phyloP scores from a whole-genome alignment of 2,797 vertebrate species.

The Tamandua tetradactyla region DNA sequence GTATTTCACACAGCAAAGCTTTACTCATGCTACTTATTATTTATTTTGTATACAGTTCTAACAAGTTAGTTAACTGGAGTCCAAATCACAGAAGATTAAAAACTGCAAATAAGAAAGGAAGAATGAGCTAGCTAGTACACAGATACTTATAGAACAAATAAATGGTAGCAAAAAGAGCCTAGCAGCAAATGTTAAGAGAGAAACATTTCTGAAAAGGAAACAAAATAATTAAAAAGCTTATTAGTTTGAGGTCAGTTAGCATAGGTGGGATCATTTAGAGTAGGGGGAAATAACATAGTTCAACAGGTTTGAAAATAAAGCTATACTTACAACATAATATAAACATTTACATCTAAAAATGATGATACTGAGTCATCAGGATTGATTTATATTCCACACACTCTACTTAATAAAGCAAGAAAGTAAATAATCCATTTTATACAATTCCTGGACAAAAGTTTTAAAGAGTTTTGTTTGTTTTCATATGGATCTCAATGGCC shows the following conservation, averaged over 20 bases:
- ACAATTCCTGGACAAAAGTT: not conserved
- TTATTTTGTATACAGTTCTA: not conserved
- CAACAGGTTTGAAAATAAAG: constrained; percentile 48
- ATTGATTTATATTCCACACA: constrained; percentile 48
- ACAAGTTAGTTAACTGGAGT: not conserved
- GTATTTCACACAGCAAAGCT: not conserved
- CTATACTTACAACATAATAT: not conserved
- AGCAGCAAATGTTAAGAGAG: constrained; percentile 27
- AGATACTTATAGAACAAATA: constrained; percentile 13
- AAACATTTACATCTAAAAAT: constrained; percentile 52
- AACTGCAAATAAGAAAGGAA: constrained; percentile 38
- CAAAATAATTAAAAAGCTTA: constrained; percentile 46
- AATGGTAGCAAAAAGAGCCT: not conserved
- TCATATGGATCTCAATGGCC: not conserved
- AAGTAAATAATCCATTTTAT: not conserved
- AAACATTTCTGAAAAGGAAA: constrained; percentile 51
- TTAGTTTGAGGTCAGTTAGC: not conserved
- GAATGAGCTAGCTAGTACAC: constrained; percentile 7
- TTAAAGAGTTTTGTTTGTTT: not conserved
- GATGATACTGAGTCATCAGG: constrained; percentile 28
- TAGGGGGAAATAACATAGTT: not conserved
- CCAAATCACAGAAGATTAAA: constrained; percentile 51
- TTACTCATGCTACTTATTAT: not conserved
- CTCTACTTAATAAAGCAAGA: constrained; percentile 28
- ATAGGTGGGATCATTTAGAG: not conserved